A percentile compares a stretch with the other conserved stretches of the same genome.
phyloP scores from a whole-genome alignment of 2,888 invertebrate genomes.

The Pristionchus entomophagus region DNA sequence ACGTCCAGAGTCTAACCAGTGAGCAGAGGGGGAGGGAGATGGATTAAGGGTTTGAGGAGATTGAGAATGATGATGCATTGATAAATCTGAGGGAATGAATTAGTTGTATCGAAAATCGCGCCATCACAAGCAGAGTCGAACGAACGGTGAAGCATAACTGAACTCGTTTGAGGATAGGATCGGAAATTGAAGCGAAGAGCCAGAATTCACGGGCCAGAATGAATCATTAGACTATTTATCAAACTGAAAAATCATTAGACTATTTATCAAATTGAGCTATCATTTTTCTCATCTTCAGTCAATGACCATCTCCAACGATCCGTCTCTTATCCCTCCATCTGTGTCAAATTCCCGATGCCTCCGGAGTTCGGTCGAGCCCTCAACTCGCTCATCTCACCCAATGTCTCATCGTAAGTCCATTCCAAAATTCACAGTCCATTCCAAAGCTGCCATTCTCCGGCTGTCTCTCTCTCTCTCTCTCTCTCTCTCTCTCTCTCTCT shows the following conservation, averaged over 20 bases:
- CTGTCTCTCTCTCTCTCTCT: no score
- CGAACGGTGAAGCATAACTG: not conserved
- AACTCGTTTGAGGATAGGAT: no score
- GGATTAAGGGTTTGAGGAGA: no score
- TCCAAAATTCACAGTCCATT: no score
- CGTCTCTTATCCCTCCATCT: constrained; percentile 68
- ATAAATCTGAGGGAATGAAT: no score
- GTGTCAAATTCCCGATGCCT: constrained; percentile 75
- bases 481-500: not conserved
- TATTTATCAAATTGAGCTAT: not conserved
- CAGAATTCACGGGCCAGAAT: no score
- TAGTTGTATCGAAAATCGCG: no score
- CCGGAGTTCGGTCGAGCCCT: constrained; percentile 70
- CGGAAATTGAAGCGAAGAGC: no score
- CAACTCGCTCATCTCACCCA: constrained; percentile 64
- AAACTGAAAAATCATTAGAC: no score
- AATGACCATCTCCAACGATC: constrained; percentile 39
- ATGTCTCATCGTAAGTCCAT: constrained; percentile 67
- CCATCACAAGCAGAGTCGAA: not conserved
- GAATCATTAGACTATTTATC: not conserved
- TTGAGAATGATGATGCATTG: no score
- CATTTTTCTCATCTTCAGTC: not conserved
- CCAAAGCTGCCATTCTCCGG: no score
- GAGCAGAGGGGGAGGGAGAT: not conserved
- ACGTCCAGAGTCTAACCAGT: constrained; percentile 57